Percentiles rank a stretch among this genome's conserved stretches.
Conservation (phyloP, 2,797 vertebrate genomes). For the Scomberomorus guttatus region DNA sequence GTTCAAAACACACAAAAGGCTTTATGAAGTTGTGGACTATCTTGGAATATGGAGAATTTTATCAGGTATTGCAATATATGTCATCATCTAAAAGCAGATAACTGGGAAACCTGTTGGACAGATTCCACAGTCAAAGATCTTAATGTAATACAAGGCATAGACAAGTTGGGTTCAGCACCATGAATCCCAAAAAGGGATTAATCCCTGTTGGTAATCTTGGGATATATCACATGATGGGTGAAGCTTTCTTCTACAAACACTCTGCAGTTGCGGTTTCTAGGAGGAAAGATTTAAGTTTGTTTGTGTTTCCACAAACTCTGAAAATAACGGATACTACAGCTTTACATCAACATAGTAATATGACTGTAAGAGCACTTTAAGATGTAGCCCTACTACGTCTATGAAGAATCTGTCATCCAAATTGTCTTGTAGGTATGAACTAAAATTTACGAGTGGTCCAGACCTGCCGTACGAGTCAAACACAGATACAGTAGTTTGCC, state of each 20-base stretch:
- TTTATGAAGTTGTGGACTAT: slow-evolving; percentile 20
- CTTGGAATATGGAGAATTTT: slow-evolving; percentile 13
- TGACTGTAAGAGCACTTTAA: background rate
- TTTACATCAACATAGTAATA: too few relatives aligned
- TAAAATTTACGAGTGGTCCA: too few relatives aligned
- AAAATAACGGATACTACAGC: background rate
- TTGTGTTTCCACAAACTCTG: background rate
- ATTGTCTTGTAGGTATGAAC: too few relatives aligned
- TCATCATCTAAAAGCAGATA: slow-evolving; percentile 3
- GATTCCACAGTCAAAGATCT: background rate
- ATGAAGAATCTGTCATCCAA: too few relatives aligned
- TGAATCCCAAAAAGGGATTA: background rate
- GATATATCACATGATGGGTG: background rate
- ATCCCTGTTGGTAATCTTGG: background rate
- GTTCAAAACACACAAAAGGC: slow-evolving; percentile 14
- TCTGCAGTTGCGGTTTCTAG: background rate
- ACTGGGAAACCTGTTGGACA: slow-evolving; percentile 13
- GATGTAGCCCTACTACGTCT: too few relatives aligned
- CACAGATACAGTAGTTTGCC: too few relatives aligned
- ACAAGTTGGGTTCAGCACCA: background rate
- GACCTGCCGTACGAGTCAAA: too few relatives aligned
- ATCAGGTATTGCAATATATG: slow-evolving; percentile 4
- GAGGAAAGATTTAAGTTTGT: background rate
- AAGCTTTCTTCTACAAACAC: background rate
- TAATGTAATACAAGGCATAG: background rate